A percentile compares a stretch with the other conserved stretches of the same genome.
Evolutionary conservation across 2,797 vertebrate genomes (phyloP).

Genomic region (Rhodeus uyekii): DNA sequence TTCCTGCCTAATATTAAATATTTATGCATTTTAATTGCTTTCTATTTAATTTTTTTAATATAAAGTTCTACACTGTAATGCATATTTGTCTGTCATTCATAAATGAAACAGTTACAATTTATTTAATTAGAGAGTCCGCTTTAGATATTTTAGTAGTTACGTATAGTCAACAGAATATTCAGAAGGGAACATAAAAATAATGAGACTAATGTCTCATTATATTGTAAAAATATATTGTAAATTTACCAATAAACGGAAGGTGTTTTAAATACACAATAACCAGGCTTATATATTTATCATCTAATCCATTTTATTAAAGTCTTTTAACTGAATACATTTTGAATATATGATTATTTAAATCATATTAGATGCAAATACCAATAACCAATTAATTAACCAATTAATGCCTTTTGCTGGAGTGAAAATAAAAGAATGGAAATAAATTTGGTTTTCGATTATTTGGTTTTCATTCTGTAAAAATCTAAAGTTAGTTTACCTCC

Average conservation of each 20-base stretch:
- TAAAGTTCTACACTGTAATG: too few species aligned
- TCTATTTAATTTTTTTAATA: too few species aligned
- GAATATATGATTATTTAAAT: not conserved
- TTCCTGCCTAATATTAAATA: not conserved
- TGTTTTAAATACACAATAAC: not conserved
- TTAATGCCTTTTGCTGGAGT: too few species aligned
- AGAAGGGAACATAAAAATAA: not conserved
- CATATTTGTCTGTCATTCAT: not conserved
- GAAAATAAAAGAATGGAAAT: too few species aligned
- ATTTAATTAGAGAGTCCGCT: too few species aligned
- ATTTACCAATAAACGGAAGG: not conserved
- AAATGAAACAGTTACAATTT: not conserved
- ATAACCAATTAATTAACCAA: too few species aligned
- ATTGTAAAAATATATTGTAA: too few species aligned
- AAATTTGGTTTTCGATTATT: too few species aligned
- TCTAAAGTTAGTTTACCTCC: not conserved
- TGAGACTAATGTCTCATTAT: too few species aligned
- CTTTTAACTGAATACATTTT: not conserved
- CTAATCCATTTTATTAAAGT: not conserved
- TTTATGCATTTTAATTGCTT: not conserved
- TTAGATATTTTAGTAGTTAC: not conserved
- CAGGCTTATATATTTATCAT: not conserved
- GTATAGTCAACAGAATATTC: not conserved
- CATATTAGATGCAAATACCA: not conserved
- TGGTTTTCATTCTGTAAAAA: not conserved